Base-by-base conservation (phyloP, 1,140 invertebrate genomes). In the Trypoxylus dichotomus region DNA sequence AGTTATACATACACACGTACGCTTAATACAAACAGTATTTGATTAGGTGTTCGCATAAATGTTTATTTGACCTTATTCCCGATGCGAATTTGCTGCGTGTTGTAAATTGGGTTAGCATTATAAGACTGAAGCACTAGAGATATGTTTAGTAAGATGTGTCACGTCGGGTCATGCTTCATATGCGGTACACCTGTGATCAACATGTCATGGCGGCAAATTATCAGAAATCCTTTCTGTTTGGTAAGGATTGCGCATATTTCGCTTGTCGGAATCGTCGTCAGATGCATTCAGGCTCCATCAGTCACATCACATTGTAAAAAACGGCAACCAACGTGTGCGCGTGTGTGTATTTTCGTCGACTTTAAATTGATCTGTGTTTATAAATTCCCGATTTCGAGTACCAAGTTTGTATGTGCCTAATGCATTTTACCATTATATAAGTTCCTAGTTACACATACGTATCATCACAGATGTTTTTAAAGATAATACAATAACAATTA, bases 361-460 rank as follows among this genome's bases (percentile, higher is more conserved):
- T 13, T 68, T 29, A 68, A 68, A 68, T 68, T 68, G 60, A 68
- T 68, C 11, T 68, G 21, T 68, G 60, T 68, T 68, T 68, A 68
- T 25, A 68, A n/a, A 29, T 68, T 24, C 60, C 24, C 24, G 60
- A 19, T 24, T 68, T 24, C 24, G 13, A 3, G 47, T 68, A 68
- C 60, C 27, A 68, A 1, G 21, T 68, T 68, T 27, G 60, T 15
- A 68, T 27, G 60, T 68, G 11, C 24, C 11, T 68, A 68, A 68
- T 68, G 60, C 60, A 10, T 68, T 68, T 68, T 15, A 68, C 25
- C 24, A 15, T 68, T 27, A 24, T 27, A 68, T 27, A 68, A 68
- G 10, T 68, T 7, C 47, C 32, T 37, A 37, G 32, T 37, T 8
- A n/a, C 32, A 37, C 32, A 37, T n/a, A n/a, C n/a, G n/a, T n/a